Base-by-base conservation (phyloP, 2,888 invertebrate genomes). In the Pilophorus perplexus region DNA sequence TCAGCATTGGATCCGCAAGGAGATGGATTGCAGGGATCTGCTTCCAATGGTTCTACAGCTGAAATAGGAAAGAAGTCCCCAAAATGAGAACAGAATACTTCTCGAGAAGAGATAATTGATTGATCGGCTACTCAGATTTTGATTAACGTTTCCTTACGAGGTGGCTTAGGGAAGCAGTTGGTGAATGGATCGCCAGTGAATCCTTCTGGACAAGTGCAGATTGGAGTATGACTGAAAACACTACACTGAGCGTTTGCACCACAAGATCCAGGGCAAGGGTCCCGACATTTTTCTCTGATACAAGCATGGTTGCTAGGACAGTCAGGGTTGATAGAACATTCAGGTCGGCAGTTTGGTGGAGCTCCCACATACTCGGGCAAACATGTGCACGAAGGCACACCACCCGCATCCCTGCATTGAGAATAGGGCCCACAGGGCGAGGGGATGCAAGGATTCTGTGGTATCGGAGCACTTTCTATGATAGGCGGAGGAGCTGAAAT, bases 371-470 rank as follows among this genome's bases (percentile, higher is more conserved):
- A 90, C 72, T 89, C 89, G 73, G 86, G 84, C 68, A 90, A 83
- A 74, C 91, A 93, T 37, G 84, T 84, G 75, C 91, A 92, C 60
- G 89, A 84, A 20, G 90, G 90, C 20, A 87, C 88, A 28, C 87
- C 88, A 72, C 89, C 88, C 69, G 85, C 82, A 76, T 87, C 84
- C 73, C 82, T 85, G 77, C 90, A 88, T 75, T 88, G 79, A 1
- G 93, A 90, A 76, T 93, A 93, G 0, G 88, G 79, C 38, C 93
- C 93, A 75, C 93, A 93, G 1, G 92, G 92, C 25, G 90, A 90
- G 60, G 92, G 90, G 75, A 90, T 86, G 75, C 91, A 92, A 0
- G 90, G 90, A 73, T 86, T 72, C 25, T 66, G 68, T n/a, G 70
- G 70, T 40, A 62, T 40, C 44, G 72, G 72, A 42, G 73, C 75